Evolutionary conservation across 2,113 vertebrate species (phyloP), one percentile per base, ranked within the genome.

Genomic region (Oncorhynchus clarkii): DNA sequence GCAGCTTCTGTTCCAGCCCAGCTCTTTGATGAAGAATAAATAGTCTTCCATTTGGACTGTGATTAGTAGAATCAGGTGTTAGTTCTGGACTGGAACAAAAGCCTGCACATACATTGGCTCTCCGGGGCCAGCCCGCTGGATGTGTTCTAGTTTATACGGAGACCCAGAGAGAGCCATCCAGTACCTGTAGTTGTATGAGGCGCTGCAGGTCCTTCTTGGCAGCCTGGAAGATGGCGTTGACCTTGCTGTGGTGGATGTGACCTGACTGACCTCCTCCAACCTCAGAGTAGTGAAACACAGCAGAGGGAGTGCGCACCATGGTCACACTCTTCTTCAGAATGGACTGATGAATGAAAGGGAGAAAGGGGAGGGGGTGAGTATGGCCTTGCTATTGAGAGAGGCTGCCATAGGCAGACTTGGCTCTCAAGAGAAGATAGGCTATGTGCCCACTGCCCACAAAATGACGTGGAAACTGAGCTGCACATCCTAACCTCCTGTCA

Each of bases 121-220:
- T 45, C 39, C 39, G 2, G 39, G 39, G 39, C 39, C 39, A 45
- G 39, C 34, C 34, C 5, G 34, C 6, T 34, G 34, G 34, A 34
- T 34, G 34, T 34, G 1, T 34, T 34, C 34, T 7, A 45, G 9
- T 45, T 45, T 11, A 12, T 45, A 45, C 39, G 1, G 39, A 45
- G 39, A 45, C 39, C 39, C 39, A 45, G 39, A 11, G 39, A 2
- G 39, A 45, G 39, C 9, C 9, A 9, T 31, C 7, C 87, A 93
- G 92, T 74, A 98, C 96, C 57, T 97, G 89, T 60, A 98, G 90
- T 62, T 96, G 94, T 87, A 99, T 95, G 86, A 96, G 80, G 60
- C 94, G 92, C 5, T 96, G 91, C 75, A 99, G 91, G 84, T 98
- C 96, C 82, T 94, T 95, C 85, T 96, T 99, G 34, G 96, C 96